Conservation (phyloP, 2,113 vertebrate genomes). For the Apaloderma vittatum region DNA sequence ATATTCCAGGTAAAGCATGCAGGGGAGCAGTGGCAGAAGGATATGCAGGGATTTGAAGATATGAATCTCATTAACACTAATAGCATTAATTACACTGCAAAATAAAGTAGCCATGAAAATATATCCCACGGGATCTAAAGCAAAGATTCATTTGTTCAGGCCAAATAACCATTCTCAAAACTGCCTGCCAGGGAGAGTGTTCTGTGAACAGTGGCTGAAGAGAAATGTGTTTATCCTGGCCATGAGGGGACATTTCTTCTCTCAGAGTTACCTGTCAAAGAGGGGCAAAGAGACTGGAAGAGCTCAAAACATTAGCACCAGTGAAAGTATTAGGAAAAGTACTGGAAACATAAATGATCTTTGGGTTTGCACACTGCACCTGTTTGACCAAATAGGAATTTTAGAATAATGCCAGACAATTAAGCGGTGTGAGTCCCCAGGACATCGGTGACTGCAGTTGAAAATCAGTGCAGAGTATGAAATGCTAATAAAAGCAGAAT, state of each 20-base stretch:
- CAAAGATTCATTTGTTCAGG: background rate
- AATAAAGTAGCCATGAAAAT: conserved; percentile 27
- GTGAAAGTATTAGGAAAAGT: background rate
- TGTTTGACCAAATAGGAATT: background rate
- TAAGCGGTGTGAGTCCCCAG: background rate
- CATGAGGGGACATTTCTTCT: background rate
- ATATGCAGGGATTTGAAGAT: background rate
- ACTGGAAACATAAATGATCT: background rate
- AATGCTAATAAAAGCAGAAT: conserved; percentile 29
- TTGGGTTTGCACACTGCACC: background rate
- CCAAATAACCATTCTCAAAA: background rate
- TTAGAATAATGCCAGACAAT: background rate
- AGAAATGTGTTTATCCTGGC: background rate
- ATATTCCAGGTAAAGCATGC: background rate
- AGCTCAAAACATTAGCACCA: background rate
- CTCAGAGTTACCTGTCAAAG: background rate
- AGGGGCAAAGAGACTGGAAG: background rate
- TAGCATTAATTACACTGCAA: conserved; percentile 31
- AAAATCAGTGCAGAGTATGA: background rate
- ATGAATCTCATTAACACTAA: background rate
- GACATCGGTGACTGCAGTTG: background rate
- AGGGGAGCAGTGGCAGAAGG: background rate
- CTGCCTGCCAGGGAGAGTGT: background rate
- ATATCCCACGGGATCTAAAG: background rate
- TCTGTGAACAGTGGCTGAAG: background rate